Base-by-base conservation (phyloP, 2,888 invertebrate genomes). In the Mellilla xanthometata region DNA sequence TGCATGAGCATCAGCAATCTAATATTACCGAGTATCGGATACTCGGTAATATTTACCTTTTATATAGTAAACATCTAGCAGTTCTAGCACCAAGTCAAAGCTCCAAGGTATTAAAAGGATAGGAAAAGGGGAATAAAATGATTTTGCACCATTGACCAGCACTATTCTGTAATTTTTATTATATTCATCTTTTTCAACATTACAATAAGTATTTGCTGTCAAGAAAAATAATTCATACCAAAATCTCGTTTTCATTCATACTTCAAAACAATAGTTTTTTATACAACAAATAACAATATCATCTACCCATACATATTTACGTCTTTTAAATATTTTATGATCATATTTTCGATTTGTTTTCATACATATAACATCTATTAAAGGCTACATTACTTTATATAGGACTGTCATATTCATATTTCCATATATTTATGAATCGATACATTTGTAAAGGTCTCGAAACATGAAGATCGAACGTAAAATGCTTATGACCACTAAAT, bases 61-160 rank as follows among this genome's bases (percentile, higher is more conserved):
- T n/a, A n/a, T n/a, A n/a, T n/a, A n/a, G n/a, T n/a, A n/a, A n/a
- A 19, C 4, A 19, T 19, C 3, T 1, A 5, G 15, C 6, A 5
- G 1, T 19, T 19, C 15, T 19, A 19, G 6, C 6, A 19, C 15
- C 10, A 30, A 4, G 40, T 63, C 58, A 68, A 76, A 74, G 73
- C 77, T 64, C 68, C 73, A 70, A 72, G 71, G 54, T 54, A 15
- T 48, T 9, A 28, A 36, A 9, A 24, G 27, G 40, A 60, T 22
- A 36, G 59, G 69, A 54, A 30, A 19, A 11, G 34, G 53, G 22
- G 30, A 60, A 65, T 80, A 77, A 79, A 83, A 81, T 76, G 72
- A 77, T 73, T 70, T 73, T 82, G 81, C 84, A 86, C 78, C 81
- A 72, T 77, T 76, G 70, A 80, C 38, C 76, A 74, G 64, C 62